These are phyloP conservation scores for Seriola rivoliana DNA, from an alignment of 2,113 vertebrate species.

Conservation along the genomic window DNA sequence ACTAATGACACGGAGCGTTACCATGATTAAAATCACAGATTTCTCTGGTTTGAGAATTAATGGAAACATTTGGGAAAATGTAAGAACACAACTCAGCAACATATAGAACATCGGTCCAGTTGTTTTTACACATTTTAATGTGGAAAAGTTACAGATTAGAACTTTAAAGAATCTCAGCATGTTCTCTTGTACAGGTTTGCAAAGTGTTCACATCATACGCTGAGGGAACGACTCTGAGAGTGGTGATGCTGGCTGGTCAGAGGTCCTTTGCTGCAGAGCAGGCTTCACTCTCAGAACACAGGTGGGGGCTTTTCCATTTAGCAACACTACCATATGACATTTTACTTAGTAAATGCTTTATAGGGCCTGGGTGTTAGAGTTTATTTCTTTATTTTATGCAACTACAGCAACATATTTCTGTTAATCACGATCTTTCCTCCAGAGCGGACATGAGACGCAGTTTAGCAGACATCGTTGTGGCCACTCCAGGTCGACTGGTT, in stretches of 20 bases:
- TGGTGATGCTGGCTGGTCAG: constrained; percentile 90
- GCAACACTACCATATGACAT: background rate
- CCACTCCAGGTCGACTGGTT: constrained; percentile 94
- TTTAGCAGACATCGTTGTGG: constrained; percentile 94
- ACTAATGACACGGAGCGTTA: too few relatives aligned
- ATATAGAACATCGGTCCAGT: too few relatives aligned
- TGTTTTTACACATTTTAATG: too few relatives aligned
- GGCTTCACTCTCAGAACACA: constrained; percentile 87
- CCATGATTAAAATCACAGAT: too few relatives aligned
- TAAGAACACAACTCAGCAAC: too few relatives aligned
- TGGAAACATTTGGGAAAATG: too few relatives aligned
- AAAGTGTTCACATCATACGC: constrained; percentile 92
- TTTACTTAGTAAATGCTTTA: background rate
- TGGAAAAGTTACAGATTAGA: too few relatives aligned
- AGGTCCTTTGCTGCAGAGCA: constrained; percentile 90
- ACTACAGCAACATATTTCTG: background rate
- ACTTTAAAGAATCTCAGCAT: background rate
- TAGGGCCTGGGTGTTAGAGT: background rate
- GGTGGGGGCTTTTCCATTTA: constrained; percentile 70
- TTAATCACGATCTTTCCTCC: constrained; percentile 14
- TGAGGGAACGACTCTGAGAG: constrained; percentile 87
- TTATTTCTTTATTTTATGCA: too few relatives aligned
- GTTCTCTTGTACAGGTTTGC: constrained; percentile 85
- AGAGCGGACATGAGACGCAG: constrained; percentile 83
- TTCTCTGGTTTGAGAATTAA: too few relatives aligned